Conservation (phyloP, 2,888 invertebrate genomes). For the Parelbella ahira region DNA sequence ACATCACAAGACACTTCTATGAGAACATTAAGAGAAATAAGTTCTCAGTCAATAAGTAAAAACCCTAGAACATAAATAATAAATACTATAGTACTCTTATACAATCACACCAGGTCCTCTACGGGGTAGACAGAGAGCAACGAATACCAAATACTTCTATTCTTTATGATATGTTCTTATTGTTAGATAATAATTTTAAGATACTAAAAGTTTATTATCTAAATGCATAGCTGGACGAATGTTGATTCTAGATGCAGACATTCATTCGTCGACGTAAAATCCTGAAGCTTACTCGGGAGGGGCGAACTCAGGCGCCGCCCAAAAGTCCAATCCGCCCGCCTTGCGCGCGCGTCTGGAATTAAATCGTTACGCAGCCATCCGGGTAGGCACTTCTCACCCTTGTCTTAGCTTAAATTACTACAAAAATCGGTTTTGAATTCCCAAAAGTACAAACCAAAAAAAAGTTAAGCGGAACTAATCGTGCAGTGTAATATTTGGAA, state of each 20-base stretch:
- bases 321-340: constrained; percentile 51
- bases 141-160: no score
- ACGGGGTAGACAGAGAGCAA: no score
- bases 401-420: constrained; percentile 16
- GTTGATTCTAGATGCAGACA: constrained; percentile 12
- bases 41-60: no score
- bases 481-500: constrained; percentile 32
- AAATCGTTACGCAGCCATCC: constrained; percentile 45
- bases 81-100: no score
- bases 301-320: constrained; percentile 66
- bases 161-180: no score
- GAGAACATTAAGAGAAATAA: no score
- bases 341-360: constrained; percentile 65
- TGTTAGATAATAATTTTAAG: no score
- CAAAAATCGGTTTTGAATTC: constrained; percentile 13
- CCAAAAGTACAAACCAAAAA: constrained; percentile 5
- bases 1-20: no score
- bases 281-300: constrained; percentile 55
- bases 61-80: no score
- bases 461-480: constrained; percentile 36
- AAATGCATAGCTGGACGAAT: not conserved
- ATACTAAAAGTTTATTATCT: no score
- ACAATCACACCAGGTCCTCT: no score
- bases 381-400: constrained; percentile 40
- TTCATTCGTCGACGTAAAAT: constrained; percentile 50